Evolutionary conservation across 2,888 invertebrate genomes (phyloP).

Genomic region (Andrena dorsata): DNA sequence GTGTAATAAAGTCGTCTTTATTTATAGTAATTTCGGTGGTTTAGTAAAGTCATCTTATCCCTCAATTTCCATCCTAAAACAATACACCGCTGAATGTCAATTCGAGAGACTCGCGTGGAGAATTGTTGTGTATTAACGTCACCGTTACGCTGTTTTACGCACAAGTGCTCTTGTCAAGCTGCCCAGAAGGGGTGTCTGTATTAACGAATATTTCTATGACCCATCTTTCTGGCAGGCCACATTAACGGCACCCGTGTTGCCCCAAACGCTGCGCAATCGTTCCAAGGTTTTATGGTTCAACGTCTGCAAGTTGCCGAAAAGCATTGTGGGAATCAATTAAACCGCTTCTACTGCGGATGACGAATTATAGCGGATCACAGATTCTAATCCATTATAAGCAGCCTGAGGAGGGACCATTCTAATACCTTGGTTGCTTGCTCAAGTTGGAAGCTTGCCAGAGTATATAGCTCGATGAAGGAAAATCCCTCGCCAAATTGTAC

Average conservation of each 20-base stretch:
- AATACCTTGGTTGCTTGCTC: constrained; percentile 62
- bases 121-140: background rate
- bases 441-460: constrained; percentile 54
- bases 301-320: background rate
- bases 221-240: background rate
- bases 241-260: background rate
- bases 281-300: background rate
- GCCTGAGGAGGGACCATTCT: constrained; percentile 51
- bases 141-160: background rate
- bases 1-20: constrained; percentile 69
- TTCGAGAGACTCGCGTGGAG: background rate
- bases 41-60: background rate
- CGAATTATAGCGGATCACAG: constrained; percentile 52
- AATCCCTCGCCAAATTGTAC: constrained; percentile 57
- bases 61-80: background rate
- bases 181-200: background rate
- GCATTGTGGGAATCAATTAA: constrained; percentile 36
- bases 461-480: constrained; percentile 53
- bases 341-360: constrained; percentile 15
- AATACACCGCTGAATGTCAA: background rate
- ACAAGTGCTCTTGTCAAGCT: background rate
- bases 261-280: background rate
- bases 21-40: constrained; percentile 65
- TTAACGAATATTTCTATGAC: constrained; percentile 23
- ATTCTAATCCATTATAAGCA: constrained; percentile 62